These are phyloP conservation scores for Pantherophis vulpinus DNA, from an alignment of 2,797 vertebrate species.

Conservation along the genomic window DNA sequence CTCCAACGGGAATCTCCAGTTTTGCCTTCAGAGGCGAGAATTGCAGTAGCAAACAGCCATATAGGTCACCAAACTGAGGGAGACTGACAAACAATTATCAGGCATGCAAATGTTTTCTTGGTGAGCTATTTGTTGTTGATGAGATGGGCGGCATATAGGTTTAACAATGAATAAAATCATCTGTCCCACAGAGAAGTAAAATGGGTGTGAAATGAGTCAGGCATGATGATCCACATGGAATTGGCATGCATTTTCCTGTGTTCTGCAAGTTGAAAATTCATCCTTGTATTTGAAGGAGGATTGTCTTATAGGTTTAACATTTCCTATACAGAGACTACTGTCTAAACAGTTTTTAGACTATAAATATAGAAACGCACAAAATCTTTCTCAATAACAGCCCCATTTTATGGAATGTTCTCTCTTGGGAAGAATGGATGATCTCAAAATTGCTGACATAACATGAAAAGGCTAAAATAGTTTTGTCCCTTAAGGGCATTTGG, in stretches of 20 bases:
- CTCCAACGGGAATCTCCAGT: not conserved
- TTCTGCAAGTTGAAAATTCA: not conserved
- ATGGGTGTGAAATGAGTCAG: not conserved
- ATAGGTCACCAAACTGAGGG: not conserved
- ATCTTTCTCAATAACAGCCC: not conserved
- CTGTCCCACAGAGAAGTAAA: not conserved
- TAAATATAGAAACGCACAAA: not conserved
- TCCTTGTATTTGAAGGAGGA: not conserved
- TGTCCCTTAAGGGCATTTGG: not conserved
- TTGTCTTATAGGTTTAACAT: not conserved
- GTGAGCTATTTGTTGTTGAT: not conserved
- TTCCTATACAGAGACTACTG: not conserved
- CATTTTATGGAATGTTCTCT: not conserved
- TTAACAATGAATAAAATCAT: not conserved
- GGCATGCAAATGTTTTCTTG: not conserved
- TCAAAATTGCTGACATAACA: not conserved
- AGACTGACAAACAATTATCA: not conserved
- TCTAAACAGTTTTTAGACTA: not conserved
- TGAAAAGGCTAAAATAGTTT: not conserved
- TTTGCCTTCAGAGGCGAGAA: not conserved
- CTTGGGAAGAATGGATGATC: not conserved
- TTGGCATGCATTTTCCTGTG: not conserved
- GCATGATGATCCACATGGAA: not conserved
- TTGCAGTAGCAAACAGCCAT: not conserved
- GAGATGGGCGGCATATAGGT: not conserved